Conservation (phyloP, 2,113 vertebrate genomes). For the Aegotheles bennettii region DNA sequence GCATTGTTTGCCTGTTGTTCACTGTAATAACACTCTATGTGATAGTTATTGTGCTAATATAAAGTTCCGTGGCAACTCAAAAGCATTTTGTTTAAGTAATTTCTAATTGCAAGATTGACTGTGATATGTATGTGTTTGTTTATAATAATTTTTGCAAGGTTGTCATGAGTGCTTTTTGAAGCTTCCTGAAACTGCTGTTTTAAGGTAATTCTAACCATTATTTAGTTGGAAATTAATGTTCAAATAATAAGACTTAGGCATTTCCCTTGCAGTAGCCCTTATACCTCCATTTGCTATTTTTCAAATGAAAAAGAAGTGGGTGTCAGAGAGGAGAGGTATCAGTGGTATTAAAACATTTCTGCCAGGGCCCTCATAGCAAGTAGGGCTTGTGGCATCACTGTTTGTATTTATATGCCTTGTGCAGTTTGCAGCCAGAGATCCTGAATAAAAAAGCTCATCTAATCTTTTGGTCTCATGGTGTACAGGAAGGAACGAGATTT, state of each 20-base stretch:
- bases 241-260: neutral
- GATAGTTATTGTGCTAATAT: neutral
- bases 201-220: neutral
- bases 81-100: neutral
- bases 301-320: neutral
- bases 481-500: too few species aligned
- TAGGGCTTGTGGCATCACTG: too few species aligned
- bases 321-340: fast-evolving
- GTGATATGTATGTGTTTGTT: neutral
- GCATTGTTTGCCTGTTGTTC: neutral
- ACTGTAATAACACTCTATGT: neutral
- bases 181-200: neutral
- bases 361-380: too few species aligned
- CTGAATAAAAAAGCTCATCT: too few species aligned
- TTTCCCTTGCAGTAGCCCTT: neutral
- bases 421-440: too few species aligned
- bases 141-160: neutral
- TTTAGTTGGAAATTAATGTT: neutral
- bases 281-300: neutral
- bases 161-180: neutral
- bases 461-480: too few species aligned
- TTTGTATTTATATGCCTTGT: too few species aligned
- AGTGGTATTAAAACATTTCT: too few species aligned
- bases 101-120: neutral
- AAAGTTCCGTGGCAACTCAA: neutral